Evolutionary conservation across 2,888 invertebrate species (phyloP), one percentile per base, ranked within the genome.

Genomic region (Galeopsomyia nigrocyanea): DNA sequence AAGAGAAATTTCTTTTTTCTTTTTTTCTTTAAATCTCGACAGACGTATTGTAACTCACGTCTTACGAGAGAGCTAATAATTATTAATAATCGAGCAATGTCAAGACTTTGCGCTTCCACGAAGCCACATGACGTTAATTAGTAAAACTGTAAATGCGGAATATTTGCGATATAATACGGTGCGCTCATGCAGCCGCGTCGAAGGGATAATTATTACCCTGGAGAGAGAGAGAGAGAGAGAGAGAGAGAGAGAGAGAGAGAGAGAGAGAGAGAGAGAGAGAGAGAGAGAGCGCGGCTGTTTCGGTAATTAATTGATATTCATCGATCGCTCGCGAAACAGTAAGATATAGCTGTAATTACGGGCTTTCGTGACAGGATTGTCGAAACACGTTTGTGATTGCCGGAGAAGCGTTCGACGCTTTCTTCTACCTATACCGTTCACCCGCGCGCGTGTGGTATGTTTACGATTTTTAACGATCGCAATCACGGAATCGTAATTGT

Each of bases 291-390:
- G 13, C 63, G 69, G 69, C 67, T 75, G 73, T 75, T 75, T 75
- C 65, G 70, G 73, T 73, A 73, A 73, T 75, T 73, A 75, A 75
- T 75, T 75, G 75, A 75, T 73, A 75, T 75, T 69, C 75, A 75
- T 73, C 73, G 73, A 75, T 75, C 73, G 72, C 53, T 26, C 47
- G 1, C 26, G 5, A 39, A 39, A 13, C 1, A n/a, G n/a, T n/a
- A n/a, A 1, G 5, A 7, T 46, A 17, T 10, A 57, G 47, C 46
- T 67, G 55, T 68, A 71, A 74, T 74, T 74, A 71, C 62, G 61
- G 65, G 56, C 61, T 71, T 71, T 74, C 68, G 65, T 65, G 74
- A 68, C 64, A 57, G 71, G 68, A 74, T 56, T 71, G 67, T 55
- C 26, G 7, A 7, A 62, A 69, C 62, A 47, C 62, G 61, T 5